Conservation (phyloP, 1,140 invertebrate genomes). For the Drosophila elegans region DNA sequence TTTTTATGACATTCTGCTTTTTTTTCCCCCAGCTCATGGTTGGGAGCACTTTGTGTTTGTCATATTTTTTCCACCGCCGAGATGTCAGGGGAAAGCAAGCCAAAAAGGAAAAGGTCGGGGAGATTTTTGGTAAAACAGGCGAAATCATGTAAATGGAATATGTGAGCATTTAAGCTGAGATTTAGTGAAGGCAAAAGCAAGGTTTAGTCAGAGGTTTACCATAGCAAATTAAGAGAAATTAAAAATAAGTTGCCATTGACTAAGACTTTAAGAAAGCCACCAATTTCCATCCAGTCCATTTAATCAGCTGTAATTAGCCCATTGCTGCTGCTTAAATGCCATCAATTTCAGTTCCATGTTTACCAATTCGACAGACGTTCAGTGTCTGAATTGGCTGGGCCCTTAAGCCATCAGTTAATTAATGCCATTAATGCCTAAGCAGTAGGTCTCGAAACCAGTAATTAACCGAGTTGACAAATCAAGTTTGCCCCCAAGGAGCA, state of each 20-base stretch:
- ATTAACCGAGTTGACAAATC: conserved; percentile 77
- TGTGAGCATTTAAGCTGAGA: conserved; percentile 21
- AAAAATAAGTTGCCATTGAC: neutral
- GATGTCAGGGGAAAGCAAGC: conserved; percentile 14
- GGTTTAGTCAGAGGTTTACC: neutral
- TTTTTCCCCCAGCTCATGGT: conserved; percentile 7
- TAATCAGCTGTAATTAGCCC: conserved; percentile 36
- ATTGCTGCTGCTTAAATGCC: conserved; percentile 30
- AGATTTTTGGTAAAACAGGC: conserved; percentile 5
- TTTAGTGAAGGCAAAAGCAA: neutral
- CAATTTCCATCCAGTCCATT: conserved; percentile 25
- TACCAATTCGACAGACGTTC: conserved; percentile 8
- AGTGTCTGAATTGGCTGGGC: conserved; percentile 41
- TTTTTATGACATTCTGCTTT: conserved; percentile 45
- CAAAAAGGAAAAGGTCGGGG: neutral
- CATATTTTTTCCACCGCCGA: conserved; percentile 21
- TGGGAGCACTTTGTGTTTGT: conserved; percentile 34
- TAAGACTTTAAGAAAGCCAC: neutral
- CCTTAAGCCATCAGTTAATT: conserved; percentile 72
- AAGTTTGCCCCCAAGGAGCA: conserved; percentile 23
- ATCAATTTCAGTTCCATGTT: conserved; percentile 17
- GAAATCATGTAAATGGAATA: conserved; percentile 40
- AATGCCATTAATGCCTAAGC: conserved; percentile 65
- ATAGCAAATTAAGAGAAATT: neutral
- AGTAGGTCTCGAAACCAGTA: conserved; percentile 54